phyloP scores from a whole-genome alignment of 2,113 vertebrate genomes.

The Neogale vison region DNA sequence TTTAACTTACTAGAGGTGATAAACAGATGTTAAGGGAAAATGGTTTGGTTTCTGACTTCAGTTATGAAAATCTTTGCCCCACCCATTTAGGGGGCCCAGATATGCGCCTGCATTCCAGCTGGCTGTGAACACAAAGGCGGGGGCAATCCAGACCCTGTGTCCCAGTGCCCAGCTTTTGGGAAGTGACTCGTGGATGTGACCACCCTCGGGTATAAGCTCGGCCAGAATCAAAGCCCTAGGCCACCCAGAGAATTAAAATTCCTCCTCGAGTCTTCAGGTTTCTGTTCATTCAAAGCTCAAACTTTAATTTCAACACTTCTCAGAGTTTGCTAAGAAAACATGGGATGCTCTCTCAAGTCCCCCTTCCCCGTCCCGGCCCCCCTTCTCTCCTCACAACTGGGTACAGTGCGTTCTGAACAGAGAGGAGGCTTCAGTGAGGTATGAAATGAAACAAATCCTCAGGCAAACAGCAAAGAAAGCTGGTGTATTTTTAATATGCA shows the following conservation, averaged over 20 bases:
- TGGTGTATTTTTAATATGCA: conserved; percentile 72
- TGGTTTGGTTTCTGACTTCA: not conserved
- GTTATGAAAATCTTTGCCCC: not conserved
- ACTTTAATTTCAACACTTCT: conserved; percentile 42
- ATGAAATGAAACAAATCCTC: conserved; percentile 75
- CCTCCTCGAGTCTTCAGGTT: not conserved
- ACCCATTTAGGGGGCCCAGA: not conserved
- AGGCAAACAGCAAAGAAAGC: conserved; percentile 67
- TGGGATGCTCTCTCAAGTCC: not conserved
- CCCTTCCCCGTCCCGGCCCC: not conserved
- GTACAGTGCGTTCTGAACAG: conserved; percentile 61
- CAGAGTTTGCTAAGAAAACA: conserved; percentile 67
- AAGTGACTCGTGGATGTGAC: not conserved
- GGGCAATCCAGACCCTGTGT: not conserved
- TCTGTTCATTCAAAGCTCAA: conserved; percentile 62
- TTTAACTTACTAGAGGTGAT: not conserved
- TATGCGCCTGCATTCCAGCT: not conserved
- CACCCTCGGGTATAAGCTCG: not conserved
- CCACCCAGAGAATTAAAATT: conserved; percentile 21
- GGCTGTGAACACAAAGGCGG: not conserved
- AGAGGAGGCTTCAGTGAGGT: conserved; percentile 71
- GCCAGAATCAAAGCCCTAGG: not conserved
- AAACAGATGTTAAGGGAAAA: not conserved
- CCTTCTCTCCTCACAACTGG: conserved; percentile 46
- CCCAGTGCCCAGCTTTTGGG: not conserved